phyloP scores from a whole-genome alignment of 2,797 vertebrate genomes.

The Pipistrellus pygmaeus region DNA sequence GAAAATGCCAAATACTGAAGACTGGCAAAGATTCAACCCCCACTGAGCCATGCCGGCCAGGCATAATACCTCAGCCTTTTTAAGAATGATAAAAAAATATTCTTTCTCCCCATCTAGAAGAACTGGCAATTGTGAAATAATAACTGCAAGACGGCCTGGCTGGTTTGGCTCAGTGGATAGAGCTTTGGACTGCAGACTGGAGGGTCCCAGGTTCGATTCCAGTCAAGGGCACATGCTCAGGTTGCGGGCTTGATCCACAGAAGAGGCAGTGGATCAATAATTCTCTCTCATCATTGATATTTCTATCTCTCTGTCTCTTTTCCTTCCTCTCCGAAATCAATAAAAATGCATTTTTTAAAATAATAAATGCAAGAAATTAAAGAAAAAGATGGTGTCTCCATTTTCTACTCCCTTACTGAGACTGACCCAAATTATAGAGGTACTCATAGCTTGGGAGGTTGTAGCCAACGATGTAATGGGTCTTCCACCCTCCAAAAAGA shows the following conservation, averaged over 20 bases:
- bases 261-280: too few species aligned
- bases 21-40: background rate
- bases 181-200: too few species aligned
- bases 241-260: too few species aligned
- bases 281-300: too few species aligned
- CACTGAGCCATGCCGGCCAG: background rate
- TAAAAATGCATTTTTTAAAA: too few species aligned
- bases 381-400: background rate
- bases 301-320: too few species aligned
- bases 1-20: constrained; percentile 17
- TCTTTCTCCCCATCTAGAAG: background rate
- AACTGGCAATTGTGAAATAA: background rate
- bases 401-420: background rate
- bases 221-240: too few species aligned
- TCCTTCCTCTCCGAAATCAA: too few species aligned
- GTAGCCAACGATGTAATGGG: constrained; percentile 98
- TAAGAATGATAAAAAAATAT: background rate
- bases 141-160: too few species aligned
- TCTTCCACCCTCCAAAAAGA: constrained; percentile 99
- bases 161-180: too few species aligned
- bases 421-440: constrained; percentile 97
- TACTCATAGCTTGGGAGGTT: constrained; percentile 99
- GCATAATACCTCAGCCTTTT: background rate
- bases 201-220: too few species aligned
- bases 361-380: background rate